Conservation (phyloP, 2,113 vertebrate species). For the Pedetes capensis region DNA sequence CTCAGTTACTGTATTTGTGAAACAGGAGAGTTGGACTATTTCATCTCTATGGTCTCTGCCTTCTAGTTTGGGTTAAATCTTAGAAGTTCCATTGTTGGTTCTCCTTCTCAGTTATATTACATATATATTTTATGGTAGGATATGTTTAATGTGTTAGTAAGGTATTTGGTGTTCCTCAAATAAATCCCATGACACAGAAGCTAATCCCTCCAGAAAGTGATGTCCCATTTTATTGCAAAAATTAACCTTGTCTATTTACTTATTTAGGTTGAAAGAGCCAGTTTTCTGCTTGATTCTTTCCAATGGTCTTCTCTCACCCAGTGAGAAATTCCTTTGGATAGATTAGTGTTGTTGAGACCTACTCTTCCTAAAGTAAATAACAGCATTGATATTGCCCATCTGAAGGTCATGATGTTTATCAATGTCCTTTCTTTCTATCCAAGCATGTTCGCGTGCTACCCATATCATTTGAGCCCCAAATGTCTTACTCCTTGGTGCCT, state of each 20-base stretch:
- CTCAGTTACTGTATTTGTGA: not conserved
- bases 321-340: not conserved
- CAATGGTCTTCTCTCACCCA: not conserved
- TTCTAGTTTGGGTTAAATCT: not conserved
- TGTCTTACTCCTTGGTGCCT: not conserved
- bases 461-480: not conserved
- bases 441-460: not conserved
- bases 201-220: not conserved
- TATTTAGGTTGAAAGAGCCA: not conserved
- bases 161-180: not conserved
- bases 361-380: not conserved
- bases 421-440: not conserved
- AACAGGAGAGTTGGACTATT: not conserved
- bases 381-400: not conserved
- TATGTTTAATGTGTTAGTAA: not conserved
- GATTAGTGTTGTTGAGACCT: not conserved
- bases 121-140: not conserved
- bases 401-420: not conserved
- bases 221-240: not conserved
- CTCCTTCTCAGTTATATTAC: not conserved
- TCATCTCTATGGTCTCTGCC: not conserved
- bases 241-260: not conserved
- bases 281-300: not conserved
- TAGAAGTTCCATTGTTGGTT: not conserved
- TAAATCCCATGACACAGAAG: not conserved